These are phyloP conservation scores for Scomber colias DNA, from an alignment of 2,113 vertebrate species.

Conservation along the genomic window DNA sequence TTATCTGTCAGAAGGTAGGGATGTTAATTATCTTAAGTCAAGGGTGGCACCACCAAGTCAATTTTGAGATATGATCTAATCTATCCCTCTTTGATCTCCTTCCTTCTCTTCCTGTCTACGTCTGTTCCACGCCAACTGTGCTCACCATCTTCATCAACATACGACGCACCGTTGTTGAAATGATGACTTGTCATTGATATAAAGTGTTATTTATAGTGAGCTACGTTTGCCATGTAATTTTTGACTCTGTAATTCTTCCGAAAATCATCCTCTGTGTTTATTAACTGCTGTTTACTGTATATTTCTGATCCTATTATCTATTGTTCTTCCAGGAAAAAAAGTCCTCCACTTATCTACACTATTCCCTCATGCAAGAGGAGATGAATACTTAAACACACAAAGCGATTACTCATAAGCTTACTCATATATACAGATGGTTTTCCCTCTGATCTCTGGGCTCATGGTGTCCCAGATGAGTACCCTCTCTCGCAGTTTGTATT, in stretches of 20 bases:
- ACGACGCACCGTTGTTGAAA: conserved; percentile 43
- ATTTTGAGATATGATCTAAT: conserved; percentile 77
- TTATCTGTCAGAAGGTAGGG: conserved; percentile 45
- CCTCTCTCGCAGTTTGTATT: conserved; percentile 57
- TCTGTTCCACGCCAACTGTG: conserved; percentile 27
- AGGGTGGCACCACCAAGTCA: conserved; percentile 69
- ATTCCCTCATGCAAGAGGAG: conserved; percentile 56
- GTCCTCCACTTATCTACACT: conserved; percentile 32
- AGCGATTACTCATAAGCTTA: conserved; percentile 69
- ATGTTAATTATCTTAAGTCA: conserved; percentile 74
- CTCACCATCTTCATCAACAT: conserved; percentile 50
- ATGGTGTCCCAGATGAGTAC: conserved; percentile 55
- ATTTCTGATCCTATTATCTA: conserved; percentile 62
- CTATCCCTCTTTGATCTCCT: conserved; percentile 66
- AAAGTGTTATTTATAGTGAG: conserved; percentile 65
- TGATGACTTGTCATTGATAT: conserved; percentile 30
- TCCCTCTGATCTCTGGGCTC: conserved; percentile 69
- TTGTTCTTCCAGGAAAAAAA: conserved; percentile 64
- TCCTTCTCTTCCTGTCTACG: conserved; percentile 64
- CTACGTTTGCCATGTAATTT: conserved; percentile 51
- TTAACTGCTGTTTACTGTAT: conserved; percentile 69
- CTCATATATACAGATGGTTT: conserved; percentile 76
- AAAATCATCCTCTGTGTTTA: conserved; percentile 48
- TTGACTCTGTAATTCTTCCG: conserved; percentile 37
- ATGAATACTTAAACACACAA: conserved; percentile 70